Evolutionary conservation across 2,113 vertebrate genomes (phyloP), one percentile per base, ranked within the genome.

Genomic region (Verasper variegatus): DNA sequence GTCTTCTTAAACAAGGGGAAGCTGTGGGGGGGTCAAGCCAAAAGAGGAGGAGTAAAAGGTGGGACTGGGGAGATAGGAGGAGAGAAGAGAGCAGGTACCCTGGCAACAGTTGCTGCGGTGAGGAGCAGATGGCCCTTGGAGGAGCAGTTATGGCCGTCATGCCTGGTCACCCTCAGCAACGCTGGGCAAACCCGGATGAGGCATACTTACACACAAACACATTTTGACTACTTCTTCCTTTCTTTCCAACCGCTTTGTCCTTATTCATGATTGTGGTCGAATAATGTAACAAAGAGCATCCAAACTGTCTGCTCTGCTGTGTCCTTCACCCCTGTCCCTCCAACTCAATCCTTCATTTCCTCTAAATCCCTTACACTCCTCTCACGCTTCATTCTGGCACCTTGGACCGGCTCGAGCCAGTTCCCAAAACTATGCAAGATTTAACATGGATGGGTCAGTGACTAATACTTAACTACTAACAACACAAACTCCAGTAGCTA

Each of bases 91-190:
- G 70, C 84, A 90, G 85, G 87, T 87, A 91, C 71, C 85, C 80
- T 86, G 88, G 89, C 86, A 89, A 86, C 84, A 86, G 90, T 85
- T 87, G 85, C 83, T 71, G 83, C 20, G 23, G 79, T 4, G 61
- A 71, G 23, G 88, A 90, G 88, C 90, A 92, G 91, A 92, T 92
- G 90, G 91, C n/a, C 58, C 72, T 74, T 13, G 23, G 73, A 84
- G 78, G 79, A 90, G 80, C 40, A 15, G 84, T 73, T 73, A 85
- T 79, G 86, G 76, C 81, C 57, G 71, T 70, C n/a, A 64, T 12
- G 68, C 63, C 75, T 62, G 66, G 76, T 23, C 83, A 78, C 78
- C 74, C 78, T 75, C 56, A n/a, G 61, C 68, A 70, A 76, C 52
- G 7, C 52, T 27, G 58, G 55, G 35, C 76, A 72, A 40, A 79